Base-by-base conservation (phyloP, 2,797 vertebrate species). In the Coilia nasus region DNA sequence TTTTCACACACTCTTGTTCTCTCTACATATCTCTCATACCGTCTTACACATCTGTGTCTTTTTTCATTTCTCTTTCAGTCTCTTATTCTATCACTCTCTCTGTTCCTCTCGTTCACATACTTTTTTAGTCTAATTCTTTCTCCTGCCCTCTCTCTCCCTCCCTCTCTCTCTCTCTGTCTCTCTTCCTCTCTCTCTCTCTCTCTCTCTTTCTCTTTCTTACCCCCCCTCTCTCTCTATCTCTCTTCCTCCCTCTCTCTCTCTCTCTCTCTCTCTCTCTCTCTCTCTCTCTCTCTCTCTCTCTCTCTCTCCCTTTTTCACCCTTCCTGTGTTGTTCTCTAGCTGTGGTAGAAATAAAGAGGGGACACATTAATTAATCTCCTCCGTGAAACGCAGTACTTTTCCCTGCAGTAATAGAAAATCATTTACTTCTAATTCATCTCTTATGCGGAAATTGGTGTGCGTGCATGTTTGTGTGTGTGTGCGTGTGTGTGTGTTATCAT, bases 361-460 rank as follows among this genome's bases (percentile, higher is more conserved):
- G 67, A 4, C 67, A 75, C 31, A 41, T 75, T 35, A 35, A 41
- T 75, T 75, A 75, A 17, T 75, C 28, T 75, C 28, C 67, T 75
- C 14, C 25, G 28, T 71, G 67, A 75, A 35, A 17, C 2, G 3
- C 4, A 19, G 67, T 35, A 19, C 67, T 75, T 15, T 35, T 75
- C 67, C 67, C 28, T 35, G 28, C 67, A 75, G 67, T 35, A 75
- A 35, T 15, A 35, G 28, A 31, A 75, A 41, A 15, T 75, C 28
- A 75, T 75, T 75, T 75, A 75, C 28, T 75, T 35, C 28, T 75
- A 75, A 75, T 75, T 75, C 67, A 75, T 75, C 67, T 75, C 28
- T 35, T 25, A 64, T 64, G 23, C 12, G 23, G 62, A 15, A 28
- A 75, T 11, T 28, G 25, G n/a, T 64, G n/a, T 64, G n/a, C 10